Percentiles rank a stretch among this genome's conserved stretches.
Conservation (phyloP, 1,140 invertebrate species). For the Drosophila grimshawi region DNA sequence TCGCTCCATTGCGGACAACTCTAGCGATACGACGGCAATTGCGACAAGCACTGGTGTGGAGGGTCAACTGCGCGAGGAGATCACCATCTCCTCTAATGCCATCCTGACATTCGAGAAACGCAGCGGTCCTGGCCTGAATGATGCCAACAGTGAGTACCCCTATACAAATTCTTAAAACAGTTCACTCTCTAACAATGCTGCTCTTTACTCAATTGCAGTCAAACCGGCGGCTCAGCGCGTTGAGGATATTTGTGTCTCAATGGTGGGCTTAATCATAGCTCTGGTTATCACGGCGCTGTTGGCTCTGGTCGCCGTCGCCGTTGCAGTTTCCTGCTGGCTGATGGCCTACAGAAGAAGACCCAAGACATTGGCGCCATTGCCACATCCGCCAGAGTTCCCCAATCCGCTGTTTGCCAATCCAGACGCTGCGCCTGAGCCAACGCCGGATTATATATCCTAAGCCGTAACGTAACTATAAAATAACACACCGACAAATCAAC, state of each 20-base stretch:
- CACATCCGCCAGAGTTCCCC: constrained; percentile 97
- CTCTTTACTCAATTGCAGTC: constrained; percentile 45
- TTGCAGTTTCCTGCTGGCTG: constrained; percentile 97
- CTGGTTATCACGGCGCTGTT: constrained; percentile 95
- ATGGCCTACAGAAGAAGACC: constrained; percentile 95
- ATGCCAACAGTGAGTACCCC: constrained; percentile 88
- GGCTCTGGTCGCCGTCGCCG: constrained; percentile 95
- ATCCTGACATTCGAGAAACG: constrained; percentile 95
- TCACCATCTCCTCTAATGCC: constrained; percentile 95
- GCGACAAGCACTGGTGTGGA: constrained; percentile 86
- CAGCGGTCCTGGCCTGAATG: constrained; percentile 88
- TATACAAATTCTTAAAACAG: neutral
- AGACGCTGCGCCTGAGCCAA: constrained; percentile 86
- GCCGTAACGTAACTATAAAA: constrained; percentile 46
- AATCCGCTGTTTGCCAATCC: constrained; percentile 96
- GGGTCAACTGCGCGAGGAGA: constrained; percentile 95
- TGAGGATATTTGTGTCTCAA: constrained; percentile 96
- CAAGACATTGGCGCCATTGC: constrained; percentile 93
- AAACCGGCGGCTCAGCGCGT: constrained; percentile 88
- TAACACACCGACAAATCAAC: constrained; percentile 46
- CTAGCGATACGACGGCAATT: constrained; percentile 86
- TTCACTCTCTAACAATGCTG: neutral
- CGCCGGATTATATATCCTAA: constrained; percentile 85
- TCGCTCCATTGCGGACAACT: constrained; percentile 87
- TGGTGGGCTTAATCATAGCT: constrained; percentile 95